A percentile compares a stretch with the other conserved stretches of the same genome.
Conservation (phyloP, 2,797 vertebrate genomes). For the Anniella stebbinsi region DNA sequence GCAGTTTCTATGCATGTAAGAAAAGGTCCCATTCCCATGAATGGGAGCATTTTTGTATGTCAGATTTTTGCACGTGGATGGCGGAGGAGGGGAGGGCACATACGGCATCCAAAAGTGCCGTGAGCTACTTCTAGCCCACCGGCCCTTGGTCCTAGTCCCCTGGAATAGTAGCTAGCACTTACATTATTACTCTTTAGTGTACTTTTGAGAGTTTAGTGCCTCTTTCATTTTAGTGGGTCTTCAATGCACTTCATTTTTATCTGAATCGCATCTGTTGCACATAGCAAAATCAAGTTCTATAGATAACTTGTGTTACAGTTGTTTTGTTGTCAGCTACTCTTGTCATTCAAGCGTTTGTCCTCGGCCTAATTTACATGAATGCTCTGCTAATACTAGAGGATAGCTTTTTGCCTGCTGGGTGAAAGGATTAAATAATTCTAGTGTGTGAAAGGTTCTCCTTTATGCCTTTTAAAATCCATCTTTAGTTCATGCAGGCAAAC, state of each 20-base stretch:
- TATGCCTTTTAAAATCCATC: slow-evolving; percentile 9
- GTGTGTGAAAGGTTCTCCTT: slow-evolving; percentile 20
- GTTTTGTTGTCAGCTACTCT: background rate
- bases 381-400: slow-evolving; percentile 10
- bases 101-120: background rate
- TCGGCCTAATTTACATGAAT: slow-evolving; percentile 13
- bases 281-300: background rate
- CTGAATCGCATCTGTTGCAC: background rate
- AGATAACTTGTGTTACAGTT: slow-evolving; percentile 28
- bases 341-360: background rate
- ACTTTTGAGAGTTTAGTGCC: background rate
- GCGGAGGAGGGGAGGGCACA: background rate
- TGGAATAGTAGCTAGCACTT: background rate
- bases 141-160: background rate
- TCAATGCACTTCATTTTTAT: background rate
- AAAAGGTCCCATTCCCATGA: background rate
- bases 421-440: slow-evolving; percentile 14
- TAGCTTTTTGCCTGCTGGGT: slow-evolving; percentile 32
- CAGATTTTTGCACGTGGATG: background rate
- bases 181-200: background rate
- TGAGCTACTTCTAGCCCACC: background rate
- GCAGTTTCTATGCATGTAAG: no score
- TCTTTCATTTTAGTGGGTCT: background rate
- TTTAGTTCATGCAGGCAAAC: slow-evolving; percentile 24
- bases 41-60: background rate